Conservation (phyloP, 2,888 invertebrate genomes). For the Mesorhabditis sp. region DNA sequence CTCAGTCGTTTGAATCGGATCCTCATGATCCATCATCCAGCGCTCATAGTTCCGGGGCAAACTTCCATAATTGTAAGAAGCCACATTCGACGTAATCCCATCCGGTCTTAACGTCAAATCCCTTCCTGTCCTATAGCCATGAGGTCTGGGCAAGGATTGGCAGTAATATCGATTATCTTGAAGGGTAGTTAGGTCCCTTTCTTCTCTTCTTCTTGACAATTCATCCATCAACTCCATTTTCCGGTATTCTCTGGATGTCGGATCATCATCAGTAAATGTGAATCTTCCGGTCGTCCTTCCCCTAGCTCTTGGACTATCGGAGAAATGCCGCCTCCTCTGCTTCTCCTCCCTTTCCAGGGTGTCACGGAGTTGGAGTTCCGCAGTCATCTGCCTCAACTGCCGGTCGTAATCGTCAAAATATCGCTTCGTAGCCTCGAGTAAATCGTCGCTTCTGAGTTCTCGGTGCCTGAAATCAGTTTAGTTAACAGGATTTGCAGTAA, state of each 20-base stretch:
- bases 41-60: conserved; percentile 54
- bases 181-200: conserved; percentile 49
- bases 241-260: conserved; percentile 65
- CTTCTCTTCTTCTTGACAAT: conserved; percentile 66
- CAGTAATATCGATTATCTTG: background rate
- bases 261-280: conserved; percentile 61
- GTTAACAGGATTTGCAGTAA: no score
- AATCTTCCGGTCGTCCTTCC: conserved; percentile 49
- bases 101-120: conserved; percentile 15
- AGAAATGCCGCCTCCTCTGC: conserved; percentile 19
- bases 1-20: conserved; percentile 31
- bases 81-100: background rate
- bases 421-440: conserved; percentile 43
- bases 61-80: conserved; percentile 45
- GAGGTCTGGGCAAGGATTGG: background rate
- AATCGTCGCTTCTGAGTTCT: conserved; percentile 23
- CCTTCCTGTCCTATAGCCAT: background rate
- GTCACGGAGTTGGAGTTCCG: background rate
- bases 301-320: conserved; percentile 28
- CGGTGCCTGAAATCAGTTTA: background rate
- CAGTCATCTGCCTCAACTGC: conserved; percentile 39
- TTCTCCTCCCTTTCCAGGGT: conserved; percentile 15
- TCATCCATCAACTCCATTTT: conserved; percentile 66
- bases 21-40: conserved; percentile 22
- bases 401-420: conserved; percentile 54